A percentile compares a stretch with the other conserved stretches of the same genome.
These are phyloP conservation scores for Melieria omissa DNA, from an alignment of 2,888 invertebrate species.

Conservation along the genomic window DNA sequence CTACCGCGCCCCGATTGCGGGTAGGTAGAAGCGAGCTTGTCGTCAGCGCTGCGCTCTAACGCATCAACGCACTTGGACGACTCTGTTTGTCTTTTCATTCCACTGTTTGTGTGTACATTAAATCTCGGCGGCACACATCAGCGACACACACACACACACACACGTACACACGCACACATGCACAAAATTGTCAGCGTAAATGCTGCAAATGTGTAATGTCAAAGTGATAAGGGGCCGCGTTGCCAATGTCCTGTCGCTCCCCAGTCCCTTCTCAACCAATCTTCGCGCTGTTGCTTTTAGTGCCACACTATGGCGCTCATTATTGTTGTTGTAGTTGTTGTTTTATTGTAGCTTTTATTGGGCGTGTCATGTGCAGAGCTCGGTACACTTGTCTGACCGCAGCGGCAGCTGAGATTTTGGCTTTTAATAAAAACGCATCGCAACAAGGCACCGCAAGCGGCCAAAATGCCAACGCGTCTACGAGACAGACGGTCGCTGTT, in stretches of 20 bases:
- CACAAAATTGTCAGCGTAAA: background rate
- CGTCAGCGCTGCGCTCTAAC: no score
- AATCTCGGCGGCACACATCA: background rate
- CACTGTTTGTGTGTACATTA: background rate
- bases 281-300: no score
- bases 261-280: no score
- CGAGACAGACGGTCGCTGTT: background rate
- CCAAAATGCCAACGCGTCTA: background rate
- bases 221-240: slow-evolving; percentile 9
- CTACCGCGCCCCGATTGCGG: no score
- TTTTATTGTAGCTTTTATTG: background rate
- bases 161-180: background rate
- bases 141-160: background rate
- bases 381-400: background rate
- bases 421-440: background rate
- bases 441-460: no score
- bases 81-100: no score
- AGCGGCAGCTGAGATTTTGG: background rate
- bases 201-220: slow-evolving; percentile 8
- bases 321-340: slow-evolving; percentile 7
- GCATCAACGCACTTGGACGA: no score
- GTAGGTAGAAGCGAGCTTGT: no score
- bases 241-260: no score
- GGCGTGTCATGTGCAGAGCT: background rate
- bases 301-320: background rate